Percentiles rank a stretch among this genome's conserved stretches.
phyloP scores from a whole-genome alignment of 2,888 invertebrate genomes.

The Noctua pronuba region DNA sequence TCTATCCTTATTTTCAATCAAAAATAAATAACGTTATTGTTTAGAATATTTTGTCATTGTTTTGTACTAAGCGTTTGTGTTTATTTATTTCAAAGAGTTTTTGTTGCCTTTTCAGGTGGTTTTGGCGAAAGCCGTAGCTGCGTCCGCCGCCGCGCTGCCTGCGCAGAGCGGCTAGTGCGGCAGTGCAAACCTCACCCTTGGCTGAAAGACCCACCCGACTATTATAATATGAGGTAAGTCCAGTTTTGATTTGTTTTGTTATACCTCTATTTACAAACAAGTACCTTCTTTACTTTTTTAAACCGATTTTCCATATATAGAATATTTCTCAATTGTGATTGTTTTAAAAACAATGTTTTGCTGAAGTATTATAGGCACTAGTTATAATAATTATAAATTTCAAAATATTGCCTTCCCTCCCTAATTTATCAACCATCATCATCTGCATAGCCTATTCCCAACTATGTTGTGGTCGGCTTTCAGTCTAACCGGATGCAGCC shows the following conservation, averaged over 20 bases:
- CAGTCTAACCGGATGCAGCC: not conserved
- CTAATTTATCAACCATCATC: not conserved
- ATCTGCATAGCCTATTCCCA: not conserved
- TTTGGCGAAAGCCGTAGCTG: slow-evolving; percentile 33
- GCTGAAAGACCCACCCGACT: slow-evolving; percentile 2
- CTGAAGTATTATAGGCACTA: not conserved
- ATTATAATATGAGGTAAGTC: slow-evolving; percentile 38
- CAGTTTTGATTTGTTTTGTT: not conserved
- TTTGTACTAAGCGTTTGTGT: slow-evolving; percentile 45
- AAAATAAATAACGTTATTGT: slow-evolving; percentile 71
- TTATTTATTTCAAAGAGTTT: slow-evolving; percentile 65
- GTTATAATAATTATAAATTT: not conserved
- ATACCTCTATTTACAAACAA: slow-evolving; percentile 1
- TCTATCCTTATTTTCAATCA: slow-evolving; percentile 74
- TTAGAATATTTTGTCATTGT: slow-evolving; percentile 68
- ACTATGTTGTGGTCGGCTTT: not conserved
- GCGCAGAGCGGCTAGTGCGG: slow-evolving; percentile 9
- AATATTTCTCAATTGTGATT: not conserved
- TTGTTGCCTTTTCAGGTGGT: slow-evolving; percentile 74
- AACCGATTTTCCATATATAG: not conserved
- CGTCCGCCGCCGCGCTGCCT: slow-evolving; percentile 15
- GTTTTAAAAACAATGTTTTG: not conserved
- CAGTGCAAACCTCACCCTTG: slow-evolving; percentile 9
- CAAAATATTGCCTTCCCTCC: not conserved
- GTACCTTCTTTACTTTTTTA: not conserved